These are phyloP conservation scores for Aporophyla nigra DNA, from an alignment of 2,888 invertebrate species.

Conservation along the genomic window DNA sequence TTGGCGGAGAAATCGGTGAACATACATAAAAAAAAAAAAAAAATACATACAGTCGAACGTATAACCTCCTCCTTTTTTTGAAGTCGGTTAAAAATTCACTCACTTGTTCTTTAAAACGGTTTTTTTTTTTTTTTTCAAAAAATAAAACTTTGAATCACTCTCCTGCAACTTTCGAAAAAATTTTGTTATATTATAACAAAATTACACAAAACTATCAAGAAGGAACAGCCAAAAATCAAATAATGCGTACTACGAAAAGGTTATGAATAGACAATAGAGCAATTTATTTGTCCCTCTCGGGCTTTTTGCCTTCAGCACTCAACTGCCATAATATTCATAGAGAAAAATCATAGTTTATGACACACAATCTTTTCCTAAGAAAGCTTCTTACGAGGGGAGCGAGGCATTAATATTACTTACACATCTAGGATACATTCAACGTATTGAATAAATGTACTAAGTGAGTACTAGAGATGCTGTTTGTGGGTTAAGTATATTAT, in stretches of 20 bases:
- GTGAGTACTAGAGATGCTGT: not conserved
- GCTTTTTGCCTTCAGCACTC: conserved; percentile 78
- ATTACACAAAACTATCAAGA: conserved; percentile 18
- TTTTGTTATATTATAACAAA: no score
- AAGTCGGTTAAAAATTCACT: no score
- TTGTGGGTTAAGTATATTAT: not conserved
- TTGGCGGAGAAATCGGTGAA: no score
- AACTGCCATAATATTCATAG: conserved; percentile 84
- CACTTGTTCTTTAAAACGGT: no score
- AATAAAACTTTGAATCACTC: no score
- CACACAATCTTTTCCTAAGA: conserved; percentile 82
- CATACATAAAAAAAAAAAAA: no score
- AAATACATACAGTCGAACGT: no score
- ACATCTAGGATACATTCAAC: conserved; percentile 79
- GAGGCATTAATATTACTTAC: conserved; percentile 85
- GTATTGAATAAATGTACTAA: conserved; percentile 17
- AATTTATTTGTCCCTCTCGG: conserved; percentile 72
- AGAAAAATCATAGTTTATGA: conserved; percentile 89
- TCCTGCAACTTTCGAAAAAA: no score
- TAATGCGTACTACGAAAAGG: conserved; percentile 54
- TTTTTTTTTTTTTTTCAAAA: no score
- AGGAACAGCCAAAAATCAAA: conserved; percentile 54
- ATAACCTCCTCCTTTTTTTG: no score
- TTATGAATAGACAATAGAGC: conserved; percentile 66
- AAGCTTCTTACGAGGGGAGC: conserved; percentile 81